Evolutionary conservation across 2,797 vertebrate genomes (phyloP).

Genomic region (Channallabes apus): DNA sequence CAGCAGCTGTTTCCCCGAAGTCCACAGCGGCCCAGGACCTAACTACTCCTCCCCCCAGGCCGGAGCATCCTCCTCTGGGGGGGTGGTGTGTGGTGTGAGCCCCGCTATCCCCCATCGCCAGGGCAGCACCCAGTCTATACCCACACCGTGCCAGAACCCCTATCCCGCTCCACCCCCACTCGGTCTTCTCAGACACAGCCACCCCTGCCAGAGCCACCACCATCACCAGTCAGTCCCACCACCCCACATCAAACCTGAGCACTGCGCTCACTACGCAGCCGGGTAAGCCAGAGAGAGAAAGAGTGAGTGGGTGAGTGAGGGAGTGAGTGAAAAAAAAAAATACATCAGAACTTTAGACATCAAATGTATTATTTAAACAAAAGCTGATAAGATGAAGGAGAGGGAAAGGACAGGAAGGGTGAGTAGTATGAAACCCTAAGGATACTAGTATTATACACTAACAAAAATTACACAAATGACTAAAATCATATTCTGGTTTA

Average conservation of each 20-base stretch:
- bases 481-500: neutral
- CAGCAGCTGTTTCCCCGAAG: slow-evolving; percentile 80
- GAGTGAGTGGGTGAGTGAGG: slow-evolving; percentile 54
- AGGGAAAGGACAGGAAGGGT: slow-evolving; percentile 12
- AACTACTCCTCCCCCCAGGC: slow-evolving; percentile 84
- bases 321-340: neutral
- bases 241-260: slow-evolving; percentile 90
- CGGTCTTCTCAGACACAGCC: slow-evolving; percentile 81
- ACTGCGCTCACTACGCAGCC: slow-evolving; percentile 90
- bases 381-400: slow-evolving; percentile 32
- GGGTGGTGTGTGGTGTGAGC: slow-evolving; percentile 78
- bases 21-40: slow-evolving; percentile 75
- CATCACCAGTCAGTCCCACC: slow-evolving; percentile 62
- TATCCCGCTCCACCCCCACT: slow-evolving; percentile 80
- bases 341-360: neutral
- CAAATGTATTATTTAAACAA: slow-evolving; percentile 34
- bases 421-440: neutral
- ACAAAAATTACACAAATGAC: neutral
- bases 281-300: slow-evolving; percentile 62
- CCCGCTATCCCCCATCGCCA: slow-evolving; percentile 76
- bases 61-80: slow-evolving; percentile 79
- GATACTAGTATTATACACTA: neutral
- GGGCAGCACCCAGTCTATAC: slow-evolving; percentile 66
- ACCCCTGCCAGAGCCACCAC: slow-evolving; percentile 74
- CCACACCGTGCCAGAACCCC: slow-evolving; percentile 71